Evolutionary conservation across 1,140 invertebrate genomes (phyloP).

Genomic region (Diorhabda carinulata): DNA sequence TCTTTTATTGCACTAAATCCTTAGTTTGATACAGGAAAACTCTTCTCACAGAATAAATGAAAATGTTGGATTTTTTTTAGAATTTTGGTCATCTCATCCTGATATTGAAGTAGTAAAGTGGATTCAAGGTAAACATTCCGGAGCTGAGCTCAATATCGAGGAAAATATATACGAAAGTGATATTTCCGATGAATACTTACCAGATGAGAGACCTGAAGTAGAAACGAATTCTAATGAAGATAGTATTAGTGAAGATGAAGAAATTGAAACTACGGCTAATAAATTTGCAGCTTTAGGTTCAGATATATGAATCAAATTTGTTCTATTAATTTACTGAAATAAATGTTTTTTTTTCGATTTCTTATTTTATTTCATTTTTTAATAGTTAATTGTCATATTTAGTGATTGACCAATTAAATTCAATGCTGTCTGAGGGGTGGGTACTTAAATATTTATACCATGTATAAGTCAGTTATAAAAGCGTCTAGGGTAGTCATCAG

Average conservation of each 20-base stretch:
- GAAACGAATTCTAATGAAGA: slow-evolving; percentile 18
- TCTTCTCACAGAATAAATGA: slow-evolving; percentile 19
- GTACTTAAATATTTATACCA: too few relatives aligned
- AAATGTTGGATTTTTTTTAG: slow-evolving; percentile 28
- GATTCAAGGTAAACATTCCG: slow-evolving; percentile 57
- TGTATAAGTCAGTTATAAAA: too few relatives aligned
- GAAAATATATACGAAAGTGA: slow-evolving; percentile 5
- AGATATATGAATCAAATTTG: neutral
- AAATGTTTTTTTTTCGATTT: too few relatives aligned
- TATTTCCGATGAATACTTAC: slow-evolving; percentile 3
- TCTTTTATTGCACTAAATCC: too few relatives aligned
- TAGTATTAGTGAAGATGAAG: slow-evolving; percentile 18
- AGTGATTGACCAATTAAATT: too few relatives aligned
- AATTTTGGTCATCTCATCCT: slow-evolving; percentile 54
- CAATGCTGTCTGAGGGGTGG: too few relatives aligned
- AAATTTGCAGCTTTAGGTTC: slow-evolving; percentile 38
- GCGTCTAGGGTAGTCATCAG: too few relatives aligned
- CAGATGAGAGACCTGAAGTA: slow-evolving; percentile 14
- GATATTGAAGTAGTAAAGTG: slow-evolving; percentile 59
- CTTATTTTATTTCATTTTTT: too few relatives aligned
- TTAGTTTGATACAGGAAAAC: neutral
- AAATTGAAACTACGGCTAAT: slow-evolving; percentile 25
- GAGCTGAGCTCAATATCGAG: slow-evolving; percentile 24
- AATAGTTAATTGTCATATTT: too few relatives aligned
- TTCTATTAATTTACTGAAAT: too few relatives aligned